Conservation (phyloP, 2,888 invertebrate species). For the Halictus ligatus region DNA sequence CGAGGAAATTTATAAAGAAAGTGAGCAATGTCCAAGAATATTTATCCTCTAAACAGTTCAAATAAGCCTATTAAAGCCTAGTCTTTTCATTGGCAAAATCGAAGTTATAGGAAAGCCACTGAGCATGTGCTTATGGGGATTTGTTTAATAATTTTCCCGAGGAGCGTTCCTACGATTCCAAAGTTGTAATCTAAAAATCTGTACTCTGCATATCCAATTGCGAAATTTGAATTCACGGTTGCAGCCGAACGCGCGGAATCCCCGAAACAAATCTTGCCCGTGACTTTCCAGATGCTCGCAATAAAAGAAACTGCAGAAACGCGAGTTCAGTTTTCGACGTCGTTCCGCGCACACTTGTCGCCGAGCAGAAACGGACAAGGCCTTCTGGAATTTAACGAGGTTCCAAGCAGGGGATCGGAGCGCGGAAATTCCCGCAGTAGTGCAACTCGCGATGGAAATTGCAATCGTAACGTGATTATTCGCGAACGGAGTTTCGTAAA, state of each 20-base stretch:
- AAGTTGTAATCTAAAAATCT: neutral
- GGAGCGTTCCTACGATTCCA: neutral
- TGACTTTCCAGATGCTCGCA: neutral
- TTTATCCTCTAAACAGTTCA: too few relatives aligned
- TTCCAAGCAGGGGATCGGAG: neutral
- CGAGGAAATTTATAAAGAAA: too few relatives aligned
- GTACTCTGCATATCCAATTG: neutral
- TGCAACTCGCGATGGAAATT: neutral
- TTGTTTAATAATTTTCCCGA: neutral
- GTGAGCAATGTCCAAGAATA: too few relatives aligned
- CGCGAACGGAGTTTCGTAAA: neutral
- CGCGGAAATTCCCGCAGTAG: neutral
- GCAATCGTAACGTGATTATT: conserved; percentile 1
- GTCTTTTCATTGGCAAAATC: too few relatives aligned
- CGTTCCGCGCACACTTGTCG: neutral
- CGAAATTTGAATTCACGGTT: neutral
- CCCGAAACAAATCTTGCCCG: neutral
- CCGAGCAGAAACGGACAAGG: neutral
- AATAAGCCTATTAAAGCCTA: too few relatives aligned
- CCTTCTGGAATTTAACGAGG: neutral
- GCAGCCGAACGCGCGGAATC: neutral
- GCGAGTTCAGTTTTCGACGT: conserved; percentile 1
- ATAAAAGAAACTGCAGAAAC: neutral
- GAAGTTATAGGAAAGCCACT: too few relatives aligned
- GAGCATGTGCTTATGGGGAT: too few relatives aligned